phyloP scores from a whole-genome alignment of 2,113 vertebrate species.

The Heterotilapia buettikoferi region DNA sequence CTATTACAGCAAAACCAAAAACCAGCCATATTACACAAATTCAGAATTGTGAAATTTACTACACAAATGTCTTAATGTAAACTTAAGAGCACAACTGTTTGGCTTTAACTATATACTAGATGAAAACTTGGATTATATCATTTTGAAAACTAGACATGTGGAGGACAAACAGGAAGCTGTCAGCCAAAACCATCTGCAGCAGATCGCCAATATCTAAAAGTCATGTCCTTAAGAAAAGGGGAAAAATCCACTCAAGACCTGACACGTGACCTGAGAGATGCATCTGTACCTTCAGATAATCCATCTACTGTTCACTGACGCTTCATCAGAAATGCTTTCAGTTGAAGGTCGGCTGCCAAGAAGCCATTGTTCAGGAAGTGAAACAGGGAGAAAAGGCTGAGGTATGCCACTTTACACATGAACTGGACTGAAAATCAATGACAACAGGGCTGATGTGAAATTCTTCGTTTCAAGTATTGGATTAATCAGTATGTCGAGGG shows the following conservation, averaged over 20 bases:
- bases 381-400: background rate
- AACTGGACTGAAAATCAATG: accelerated
- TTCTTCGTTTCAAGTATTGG: background rate
- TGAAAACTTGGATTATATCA: background rate
- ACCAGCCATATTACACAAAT: accelerated
- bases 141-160: background rate
- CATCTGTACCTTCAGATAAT: background rate
- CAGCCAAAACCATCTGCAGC: background rate
- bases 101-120: background rate
- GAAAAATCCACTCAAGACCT: background rate
- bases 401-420: background rate
- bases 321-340: background rate
- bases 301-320: background rate
- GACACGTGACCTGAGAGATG: background rate
- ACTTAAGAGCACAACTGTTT: background rate
- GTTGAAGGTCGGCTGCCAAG: background rate
- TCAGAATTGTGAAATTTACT: background rate
- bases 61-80: background rate
- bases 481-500: background rate
- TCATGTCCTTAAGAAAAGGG: background rate
- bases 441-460: accelerated
- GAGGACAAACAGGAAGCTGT: background rate
- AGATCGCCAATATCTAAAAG: accelerated
- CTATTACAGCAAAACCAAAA: background rate
- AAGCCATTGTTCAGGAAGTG: background rate